Evolutionary conservation across 2,888 invertebrate species (phyloP).

Genomic region (Cheilosia scutellata): DNA sequence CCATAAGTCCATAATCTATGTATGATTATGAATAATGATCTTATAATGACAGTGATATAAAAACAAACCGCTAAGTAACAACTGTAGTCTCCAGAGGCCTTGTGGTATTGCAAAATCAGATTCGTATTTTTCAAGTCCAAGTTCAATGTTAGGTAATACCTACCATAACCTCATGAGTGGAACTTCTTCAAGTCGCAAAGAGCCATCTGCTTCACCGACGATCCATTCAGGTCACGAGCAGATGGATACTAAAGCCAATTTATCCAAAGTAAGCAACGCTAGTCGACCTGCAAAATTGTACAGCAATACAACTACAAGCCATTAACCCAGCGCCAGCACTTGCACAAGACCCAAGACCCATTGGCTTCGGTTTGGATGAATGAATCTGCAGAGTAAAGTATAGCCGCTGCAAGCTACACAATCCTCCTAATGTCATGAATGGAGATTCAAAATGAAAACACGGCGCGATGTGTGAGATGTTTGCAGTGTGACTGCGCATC

Average conservation of each 20-base stretch:
- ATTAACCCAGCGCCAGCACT: constrained; percentile 38
- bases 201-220: constrained; percentile 20
- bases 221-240: constrained; percentile 60
- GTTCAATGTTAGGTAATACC: constrained; percentile 67
- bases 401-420: neutral
- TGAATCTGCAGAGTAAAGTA: constrained; percentile 41
- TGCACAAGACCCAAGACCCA: constrained; percentile 39
- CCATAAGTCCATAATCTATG: neutral
- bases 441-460: constrained; percentile 30
- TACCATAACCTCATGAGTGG: constrained; percentile 32
- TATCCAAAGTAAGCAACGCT: constrained; percentile 15
- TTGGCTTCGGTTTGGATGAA: constrained; percentile 61
- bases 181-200: constrained; percentile 26
- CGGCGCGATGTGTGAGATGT: constrained; percentile 18
- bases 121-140: constrained; percentile 55
- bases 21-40: neutral
- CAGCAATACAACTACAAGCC: constrained; percentile 12
- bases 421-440: constrained; percentile 29
- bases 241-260: constrained; percentile 51
- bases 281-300: constrained; percentile 39
- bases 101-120: neutral
- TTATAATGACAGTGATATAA: neutral
- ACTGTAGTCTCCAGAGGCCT: neutral
- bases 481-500: constrained; percentile 39
- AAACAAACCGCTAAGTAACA: neutral